Conservation (phyloP, 2,113 vertebrate genomes). For the Myotis brandtii region DNA sequence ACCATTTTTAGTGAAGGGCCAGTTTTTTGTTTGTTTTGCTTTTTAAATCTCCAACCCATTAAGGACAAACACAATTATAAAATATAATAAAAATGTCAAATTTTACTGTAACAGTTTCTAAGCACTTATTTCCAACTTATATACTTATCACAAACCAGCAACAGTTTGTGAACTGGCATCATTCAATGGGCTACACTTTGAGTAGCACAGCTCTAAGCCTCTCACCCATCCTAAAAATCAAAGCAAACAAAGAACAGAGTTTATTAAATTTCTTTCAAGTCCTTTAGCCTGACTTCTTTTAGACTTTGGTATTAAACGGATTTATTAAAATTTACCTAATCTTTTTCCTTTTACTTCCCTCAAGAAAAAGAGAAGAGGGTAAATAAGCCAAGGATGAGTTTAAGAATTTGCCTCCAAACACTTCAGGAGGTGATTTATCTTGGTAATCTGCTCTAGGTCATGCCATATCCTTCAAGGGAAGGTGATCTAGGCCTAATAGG, state of each 20-base stretch:
- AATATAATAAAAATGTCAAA: constrained; percentile 15
- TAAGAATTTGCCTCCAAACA: constrained; percentile 4
- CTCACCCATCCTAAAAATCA: not conserved
- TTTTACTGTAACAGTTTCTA: constrained; percentile 16
- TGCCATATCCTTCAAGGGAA: not conserved
- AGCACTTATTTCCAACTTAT: constrained; percentile 29
- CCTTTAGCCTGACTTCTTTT: constrained; percentile 53
- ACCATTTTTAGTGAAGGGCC: not conserved
- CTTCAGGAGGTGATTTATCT: not conserved
- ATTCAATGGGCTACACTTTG: not conserved
- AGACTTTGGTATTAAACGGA: not conserved
- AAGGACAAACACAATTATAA: not conserved
- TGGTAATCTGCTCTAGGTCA: constrained; percentile 22
- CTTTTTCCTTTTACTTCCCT: not conserved
- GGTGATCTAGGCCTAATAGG: not conserved
- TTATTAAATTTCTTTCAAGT: constrained; percentile 49
- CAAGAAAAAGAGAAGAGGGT: not conserved
- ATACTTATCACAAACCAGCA: not conserved
- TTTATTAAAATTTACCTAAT: not conserved
- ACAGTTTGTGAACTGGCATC: not conserved
- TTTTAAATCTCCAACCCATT: constrained; percentile 33
- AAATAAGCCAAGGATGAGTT: not conserved
- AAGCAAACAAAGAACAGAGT: not conserved
- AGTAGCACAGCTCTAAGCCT: not conserved
- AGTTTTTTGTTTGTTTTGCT: constrained; percentile 28